Evolutionary conservation across 2,888 invertebrate genomes (phyloP), one percentile per base, ranked within the genome.

Genomic region (Myopa tessellatipennis): DNA sequence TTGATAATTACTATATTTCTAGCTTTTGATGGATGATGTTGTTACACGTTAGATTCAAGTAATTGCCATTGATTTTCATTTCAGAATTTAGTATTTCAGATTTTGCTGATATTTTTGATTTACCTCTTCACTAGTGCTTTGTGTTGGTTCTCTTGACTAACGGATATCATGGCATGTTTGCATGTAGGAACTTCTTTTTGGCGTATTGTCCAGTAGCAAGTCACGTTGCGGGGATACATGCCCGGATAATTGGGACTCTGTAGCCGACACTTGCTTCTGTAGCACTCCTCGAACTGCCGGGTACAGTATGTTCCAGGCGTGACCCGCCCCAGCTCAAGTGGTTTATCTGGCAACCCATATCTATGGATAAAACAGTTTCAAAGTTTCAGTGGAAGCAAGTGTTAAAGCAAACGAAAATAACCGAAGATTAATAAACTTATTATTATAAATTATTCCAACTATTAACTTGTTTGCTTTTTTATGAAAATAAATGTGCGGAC

Each of bases 211-310:
- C 96, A 96, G 88, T 95, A 94, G 89, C 98, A 98, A 79, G 96
- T 95, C 38, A 97, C 96, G 90, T 97, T 97, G 81, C 97, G 90
- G 80, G 89, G 89, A 86, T 89, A 89, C 92, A 96, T 95, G 78
- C 96, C 96, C 14, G 96, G 96, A 88, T 96, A 97, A 90, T 96
- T 96, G 74, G 97, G 96, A 82, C 95, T 95, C 90, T 96, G 96
- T 81, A 96, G 91, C 74, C 95, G 93, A 87, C 97, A 96, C 79
- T 94, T 93, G 86, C 95, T 95, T 80, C 94, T 92, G 87, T 95
- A 94, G 90, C 95, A 94, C 90, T 96, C 93, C 91, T 96, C 93
- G 90, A 95, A 94, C 87, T 96, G 93, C 85, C 96, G 91, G 87
- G 96, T 93, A 91, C 95, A 93, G 91, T 96, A 94, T 80, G 95